Percentiles rank a stretch among this genome's conserved stretches.
These are phyloP conservation scores for Zaprionus ornatus DNA, from an alignment of 1,140 invertebrate genomes.

Conservation along the genomic window DNA sequence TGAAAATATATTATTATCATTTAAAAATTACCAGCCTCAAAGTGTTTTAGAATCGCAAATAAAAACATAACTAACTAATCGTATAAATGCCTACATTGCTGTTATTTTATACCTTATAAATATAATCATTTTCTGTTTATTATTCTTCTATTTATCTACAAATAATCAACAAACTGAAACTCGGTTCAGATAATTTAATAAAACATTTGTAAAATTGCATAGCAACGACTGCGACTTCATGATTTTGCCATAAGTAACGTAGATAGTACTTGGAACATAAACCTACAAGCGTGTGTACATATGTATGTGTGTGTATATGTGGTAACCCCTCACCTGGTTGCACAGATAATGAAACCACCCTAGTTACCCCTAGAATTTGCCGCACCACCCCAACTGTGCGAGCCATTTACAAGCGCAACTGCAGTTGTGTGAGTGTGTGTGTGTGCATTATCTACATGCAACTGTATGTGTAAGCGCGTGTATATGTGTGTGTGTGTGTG, in stretches of 20 bases:
- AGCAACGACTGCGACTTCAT: constrained; percentile 1
- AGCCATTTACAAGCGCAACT: constrained; percentile 29
- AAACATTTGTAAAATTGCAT: not conserved
- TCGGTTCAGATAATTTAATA: not conserved
- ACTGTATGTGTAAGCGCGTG: constrained; percentile 17
- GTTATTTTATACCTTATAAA: not conserved
- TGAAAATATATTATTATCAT: too few species aligned
- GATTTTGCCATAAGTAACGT: constrained; percentile 19
- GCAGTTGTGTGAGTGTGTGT: constrained; percentile 34
- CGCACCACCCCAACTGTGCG: constrained; percentile 49
- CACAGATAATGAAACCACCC: constrained; percentile 68
- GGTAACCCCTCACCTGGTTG: constrained; percentile 54
- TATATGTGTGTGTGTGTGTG: constrained; percentile 36
- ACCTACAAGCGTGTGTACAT: not conserved
- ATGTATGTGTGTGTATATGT: constrained; percentile 11
- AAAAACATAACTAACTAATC: too few species aligned
- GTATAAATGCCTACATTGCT: too few species aligned
- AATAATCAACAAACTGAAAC: not conserved
- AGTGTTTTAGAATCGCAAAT: too few species aligned
- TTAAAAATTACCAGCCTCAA: too few species aligned
- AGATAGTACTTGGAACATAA: not conserved
- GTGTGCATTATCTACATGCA: constrained; percentile 24
- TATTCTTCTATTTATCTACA: not conserved
- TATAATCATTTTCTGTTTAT: not conserved
- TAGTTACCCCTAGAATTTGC: constrained; percentile 23